phyloP scores from a whole-genome alignment of 2,888 invertebrate species.

The Nemotelus nigrinus region DNA sequence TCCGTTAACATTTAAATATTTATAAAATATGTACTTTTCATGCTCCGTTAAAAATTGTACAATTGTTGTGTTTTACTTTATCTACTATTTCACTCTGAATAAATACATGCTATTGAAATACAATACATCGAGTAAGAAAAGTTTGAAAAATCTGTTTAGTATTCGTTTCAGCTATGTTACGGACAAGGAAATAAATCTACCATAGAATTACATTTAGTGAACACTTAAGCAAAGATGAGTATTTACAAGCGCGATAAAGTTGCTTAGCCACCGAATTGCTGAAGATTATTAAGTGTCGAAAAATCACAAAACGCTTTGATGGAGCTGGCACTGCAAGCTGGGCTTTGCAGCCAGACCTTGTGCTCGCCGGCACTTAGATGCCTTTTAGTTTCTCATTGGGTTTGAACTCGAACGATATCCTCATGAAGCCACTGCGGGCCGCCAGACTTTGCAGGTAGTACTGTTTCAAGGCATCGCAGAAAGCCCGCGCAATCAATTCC shows the following conservation, averaged over 20 bases:
- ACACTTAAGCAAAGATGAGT: conserved; percentile 44
- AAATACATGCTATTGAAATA: too few species aligned
- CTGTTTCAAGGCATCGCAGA: conserved; percentile 49
- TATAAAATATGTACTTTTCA: too few species aligned
- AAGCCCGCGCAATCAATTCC: conserved; percentile 48
- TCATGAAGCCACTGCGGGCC: conserved; percentile 46
- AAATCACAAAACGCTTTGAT: conserved; percentile 52
- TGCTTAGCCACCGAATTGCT: conserved; percentile 44
- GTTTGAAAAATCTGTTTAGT: too few species aligned
- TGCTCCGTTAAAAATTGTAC: too few species aligned
- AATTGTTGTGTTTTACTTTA: too few species aligned
- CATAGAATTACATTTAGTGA: conserved; percentile 12
- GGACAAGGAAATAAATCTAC: background rate
- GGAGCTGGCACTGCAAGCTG: conserved; percentile 44
- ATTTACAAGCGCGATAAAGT: conserved; percentile 45
- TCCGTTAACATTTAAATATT: too few species aligned
- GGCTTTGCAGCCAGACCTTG: conserved; percentile 28
- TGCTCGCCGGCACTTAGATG: conserved; percentile 5
- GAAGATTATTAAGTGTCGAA: conserved; percentile 30
- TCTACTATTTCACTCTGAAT: too few species aligned
- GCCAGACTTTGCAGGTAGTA: conserved; percentile 48
- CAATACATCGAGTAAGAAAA: too few species aligned
- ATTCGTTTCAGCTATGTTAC: background rate
- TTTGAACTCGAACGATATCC: conserved; percentile 50
- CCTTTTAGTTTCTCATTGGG: conserved; percentile 48